Evolutionary conservation across 2,888 invertebrate genomes (phyloP), one percentile per base, ranked within the genome.

Genomic region (Ferrisia virgata): DNA sequence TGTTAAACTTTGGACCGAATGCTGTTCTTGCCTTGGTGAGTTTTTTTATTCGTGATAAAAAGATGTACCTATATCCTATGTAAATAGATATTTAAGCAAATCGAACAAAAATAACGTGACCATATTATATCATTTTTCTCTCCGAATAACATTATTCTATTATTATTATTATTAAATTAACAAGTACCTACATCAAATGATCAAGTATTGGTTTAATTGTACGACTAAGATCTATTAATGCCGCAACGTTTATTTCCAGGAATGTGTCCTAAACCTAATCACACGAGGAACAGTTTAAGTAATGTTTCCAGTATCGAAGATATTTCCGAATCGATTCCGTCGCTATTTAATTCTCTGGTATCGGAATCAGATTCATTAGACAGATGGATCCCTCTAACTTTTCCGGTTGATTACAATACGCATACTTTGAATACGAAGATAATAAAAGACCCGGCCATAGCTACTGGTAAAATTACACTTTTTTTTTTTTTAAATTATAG

Each of bases 11-110:
- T 98, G 96, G 89, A 93, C 93, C 86, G 97, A 98, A 89, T 98
- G 98, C 89, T 98, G 98, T 88, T 96, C 97, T 84, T 98, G 98
- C 91, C 96, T 98, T 87, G 98, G 98, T 98, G 90, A 93, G 95
- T 86, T 36, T 6, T 36, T 36, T 8, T 8, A 36, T 36, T 36
- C 36, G 4, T 36, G 36, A 36, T 4, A 36, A n/a, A n/a, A n/a
- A n/a, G n/a, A n/a, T n/a, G n/a, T n/a, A n/a, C n/a, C n/a, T n/a
- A n/a, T n/a, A n/a, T n/a, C n/a, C n/a, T n/a, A n/a, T n/a, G n/a
- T n/a, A n/a, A n/a, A n/a, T n/a, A n/a, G n/a, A n/a, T n/a, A n/a
- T n/a, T n/a, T n/a, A n/a, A n/a, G n/a, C n/a, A n/a, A n/a, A n/a
- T n/a, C n/a, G n/a, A n/a, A n/a, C n/a, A n/a, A n/a, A n/a, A n/a